Base-by-base conservation (phyloP, 2,888 invertebrate species). In the Patella depressa region DNA sequence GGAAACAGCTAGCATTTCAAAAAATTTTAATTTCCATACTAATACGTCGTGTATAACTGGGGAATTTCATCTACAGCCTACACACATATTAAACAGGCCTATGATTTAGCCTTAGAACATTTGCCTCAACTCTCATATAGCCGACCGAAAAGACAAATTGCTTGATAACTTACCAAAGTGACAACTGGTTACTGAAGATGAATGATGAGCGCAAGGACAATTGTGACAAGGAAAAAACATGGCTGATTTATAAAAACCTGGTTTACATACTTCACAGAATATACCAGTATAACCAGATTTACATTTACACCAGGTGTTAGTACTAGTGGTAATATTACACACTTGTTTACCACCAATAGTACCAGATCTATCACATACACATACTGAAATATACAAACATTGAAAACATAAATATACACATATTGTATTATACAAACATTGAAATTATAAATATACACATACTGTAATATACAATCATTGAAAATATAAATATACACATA, bases 181-280 rank as follows among this genome's bases (percentile, higher is more conserved):
- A 80, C 89, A 89, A 11, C 80, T 77, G 15, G 82, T 80, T 11
- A 80, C 79, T 5, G 53, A n/a, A 1, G 86, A 85, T 2, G 80
- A 74, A n/a, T 77, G 73, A 0, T 15, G 17, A 19, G 80, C 78
- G 81, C 89, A 89, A 0, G 89, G 89, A 80, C 89, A 89, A 2
- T 70, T 72, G 55, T 85, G 85, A 74, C 89, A 89, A 2, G 86
- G 87, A 74, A 83, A 78, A 29, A 81, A 76, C 7, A 81, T 80
- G 3, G 81, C 80, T 7, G 83, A 82, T 53, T 87, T 81, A 80
- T 88, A 89, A 75, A 76, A 87, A 0, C 86, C 85, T 14, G 80
- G 79, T 1, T 78, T 78, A 79, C 89, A 89, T 12, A 78, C 59
- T 74, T 88, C 87, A 80, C 89, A 89, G 78, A 87, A 88, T n/a